Conservation (phyloP, 2,797 vertebrate species). For the Brotula barbata region DNA sequence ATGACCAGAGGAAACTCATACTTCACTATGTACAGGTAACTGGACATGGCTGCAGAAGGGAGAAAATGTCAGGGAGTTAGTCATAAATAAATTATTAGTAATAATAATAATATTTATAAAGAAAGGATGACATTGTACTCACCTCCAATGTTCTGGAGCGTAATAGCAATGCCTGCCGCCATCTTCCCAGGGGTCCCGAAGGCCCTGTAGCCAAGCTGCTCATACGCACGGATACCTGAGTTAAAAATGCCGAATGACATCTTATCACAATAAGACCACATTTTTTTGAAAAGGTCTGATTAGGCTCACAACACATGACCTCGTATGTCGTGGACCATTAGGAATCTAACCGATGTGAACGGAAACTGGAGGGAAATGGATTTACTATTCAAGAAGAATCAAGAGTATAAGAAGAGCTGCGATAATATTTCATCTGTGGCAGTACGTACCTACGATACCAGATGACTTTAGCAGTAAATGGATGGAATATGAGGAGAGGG, state of each 20-base stretch:
- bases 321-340: not conserved
- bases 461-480: conserved; percentile 96
- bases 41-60: conserved; percentile 89
- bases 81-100: not conserved
- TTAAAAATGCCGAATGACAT: conserved; percentile 19
- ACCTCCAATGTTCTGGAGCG: conserved; percentile 96
- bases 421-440: not conserved
- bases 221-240: conserved; percentile 93
- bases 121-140: conserved; percentile 38
- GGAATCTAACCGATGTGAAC: not conserved
- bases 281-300: not conserved
- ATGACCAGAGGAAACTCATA: conserved; percentile 97
- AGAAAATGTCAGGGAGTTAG: conserved; percentile 18
- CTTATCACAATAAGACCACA: too few relatives aligned
- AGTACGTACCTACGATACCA: conserved; percentile 81
- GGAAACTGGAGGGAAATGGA: not conserved
- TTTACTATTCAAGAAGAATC: too few relatives aligned
- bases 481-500: conserved; percentile 96
- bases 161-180: conserved; percentile 92
- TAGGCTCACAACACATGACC: not conserved
- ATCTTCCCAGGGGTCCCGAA: conserved; percentile 96
- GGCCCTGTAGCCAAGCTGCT: conserved; percentile 92
- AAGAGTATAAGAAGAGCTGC: too few relatives aligned
- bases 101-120: too few relatives aligned
- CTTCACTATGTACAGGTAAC: conserved; percentile 98